These are phyloP conservation scores for Strix aluco DNA, from an alignment of 2,113 vertebrate genomes.

Conservation along the genomic window DNA sequence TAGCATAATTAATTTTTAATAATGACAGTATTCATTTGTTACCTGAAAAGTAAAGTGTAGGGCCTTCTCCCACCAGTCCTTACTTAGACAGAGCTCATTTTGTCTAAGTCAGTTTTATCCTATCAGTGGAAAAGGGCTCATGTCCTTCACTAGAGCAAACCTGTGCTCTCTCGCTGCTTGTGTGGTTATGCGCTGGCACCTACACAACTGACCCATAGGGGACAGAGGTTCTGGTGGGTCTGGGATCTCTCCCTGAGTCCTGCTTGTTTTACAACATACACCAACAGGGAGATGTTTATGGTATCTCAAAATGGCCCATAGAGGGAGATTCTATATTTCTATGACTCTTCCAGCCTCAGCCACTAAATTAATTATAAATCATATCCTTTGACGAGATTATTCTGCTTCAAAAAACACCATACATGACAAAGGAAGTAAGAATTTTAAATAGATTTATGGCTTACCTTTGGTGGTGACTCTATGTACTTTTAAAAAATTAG, in stretches of 20 bases:
- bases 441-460: background rate
- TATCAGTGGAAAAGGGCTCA: background rate
- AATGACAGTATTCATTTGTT: conserved; percentile 33
- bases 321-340: background rate
- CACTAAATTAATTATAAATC: background rate
- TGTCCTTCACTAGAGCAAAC: background rate
- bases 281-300: background rate
- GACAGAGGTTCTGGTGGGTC: background rate
- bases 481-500: background rate
- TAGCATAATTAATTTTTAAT: conserved; percentile 62
- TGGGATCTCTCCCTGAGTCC: background rate
- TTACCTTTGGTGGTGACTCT: background rate
- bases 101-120: background rate
- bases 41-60: background rate
- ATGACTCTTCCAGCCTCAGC: background rate
- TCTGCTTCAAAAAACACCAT: background rate
- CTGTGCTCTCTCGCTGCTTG: background rate
- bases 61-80: background rate
- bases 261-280: background rate
- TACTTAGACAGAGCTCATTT: background rate
- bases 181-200: background rate
- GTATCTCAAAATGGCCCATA: background rate
- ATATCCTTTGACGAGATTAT: background rate
- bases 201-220: background rate
- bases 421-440: background rate